phyloP scores from a whole-genome alignment of 2,797 vertebrate species.

The Tokudaia tokunoshimensis region DNA sequence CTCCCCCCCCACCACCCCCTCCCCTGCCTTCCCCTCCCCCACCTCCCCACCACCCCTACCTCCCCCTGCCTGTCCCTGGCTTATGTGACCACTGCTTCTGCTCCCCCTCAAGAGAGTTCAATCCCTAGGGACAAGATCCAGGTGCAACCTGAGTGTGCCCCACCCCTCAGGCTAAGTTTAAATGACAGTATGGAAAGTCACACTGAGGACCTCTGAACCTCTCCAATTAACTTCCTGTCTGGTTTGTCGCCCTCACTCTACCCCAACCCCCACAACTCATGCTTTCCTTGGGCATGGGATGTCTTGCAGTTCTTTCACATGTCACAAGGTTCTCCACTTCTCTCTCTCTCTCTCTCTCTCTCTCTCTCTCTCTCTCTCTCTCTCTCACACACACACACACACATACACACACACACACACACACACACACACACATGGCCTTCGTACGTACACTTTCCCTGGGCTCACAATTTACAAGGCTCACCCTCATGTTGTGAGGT shows the following conservation, averaged over 20 bases:
- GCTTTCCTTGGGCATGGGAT: not conserved
- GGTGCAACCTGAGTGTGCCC: not conserved
- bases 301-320: accelerated
- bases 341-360: too few relatives aligned
- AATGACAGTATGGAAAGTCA: not conserved
- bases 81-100: not conserved
- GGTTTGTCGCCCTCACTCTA: not conserved
- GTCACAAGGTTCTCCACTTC: not conserved
- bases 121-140: not conserved
- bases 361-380: too few relatives aligned
- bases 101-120: not conserved
- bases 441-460: not conserved
- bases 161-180: not conserved
- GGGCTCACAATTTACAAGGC: not conserved
- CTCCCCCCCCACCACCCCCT: not conserved
- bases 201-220: not conserved
- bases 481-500: not conserved
- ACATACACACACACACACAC: not conserved
- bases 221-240: not conserved
- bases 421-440: not conserved
- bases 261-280: not conserved
- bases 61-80: not conserved
- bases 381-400: too few relatives aligned
- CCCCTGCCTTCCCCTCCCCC: not conserved
- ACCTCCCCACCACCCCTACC: not conserved